Evolutionary conservation across 2,797 vertebrate species (phyloP).

Genomic region (Neomorphus geoffroyi): DNA sequence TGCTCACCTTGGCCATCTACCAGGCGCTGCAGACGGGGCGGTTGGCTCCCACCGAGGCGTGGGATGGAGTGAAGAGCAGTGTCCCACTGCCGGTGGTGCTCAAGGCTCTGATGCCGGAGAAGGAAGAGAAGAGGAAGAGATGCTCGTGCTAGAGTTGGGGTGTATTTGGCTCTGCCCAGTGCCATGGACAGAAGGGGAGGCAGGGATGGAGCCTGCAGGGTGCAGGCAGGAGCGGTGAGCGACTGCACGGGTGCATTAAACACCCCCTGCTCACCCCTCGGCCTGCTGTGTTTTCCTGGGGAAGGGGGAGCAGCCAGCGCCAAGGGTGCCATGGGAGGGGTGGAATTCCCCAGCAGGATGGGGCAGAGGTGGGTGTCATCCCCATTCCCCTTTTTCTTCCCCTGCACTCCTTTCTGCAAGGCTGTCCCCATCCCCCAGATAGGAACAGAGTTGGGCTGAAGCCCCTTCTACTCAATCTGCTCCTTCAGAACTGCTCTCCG

Average conservation of each 20-base stretch:
- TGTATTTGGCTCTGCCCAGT: too few species aligned
- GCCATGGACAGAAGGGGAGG: background rate
- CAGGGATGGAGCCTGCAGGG: background rate
- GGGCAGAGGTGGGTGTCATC: background rate
- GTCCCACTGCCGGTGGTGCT: background rate
- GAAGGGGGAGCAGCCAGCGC: background rate
- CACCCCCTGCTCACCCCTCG: background rate
- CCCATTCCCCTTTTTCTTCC: accelerated
- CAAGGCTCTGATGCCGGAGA: background rate
- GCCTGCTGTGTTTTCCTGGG: background rate
- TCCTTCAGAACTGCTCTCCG: accelerated
- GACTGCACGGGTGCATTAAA: background rate
- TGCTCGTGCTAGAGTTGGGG: slow-evolving; percentile 33
- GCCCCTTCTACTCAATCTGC: accelerated
- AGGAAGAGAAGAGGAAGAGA: background rate
- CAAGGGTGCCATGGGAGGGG: background rate
- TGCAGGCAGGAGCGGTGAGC: background rate
- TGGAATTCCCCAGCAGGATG: accelerated
- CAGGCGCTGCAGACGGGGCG: slow-evolving; percentile 76
- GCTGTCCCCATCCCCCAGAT: background rate
- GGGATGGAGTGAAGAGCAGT: slow-evolving; percentile 83
- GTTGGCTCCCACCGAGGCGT: slow-evolving; percentile 75
- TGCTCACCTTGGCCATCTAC: slow-evolving; percentile 77
- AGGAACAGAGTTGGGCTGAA: accelerated
- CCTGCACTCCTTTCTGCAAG: too few species aligned